Percentiles rank a stretch among this genome's conserved stretches.
phyloP scores from a whole-genome alignment of 1,140 invertebrate species.

The Brachionus sp. region DNA sequence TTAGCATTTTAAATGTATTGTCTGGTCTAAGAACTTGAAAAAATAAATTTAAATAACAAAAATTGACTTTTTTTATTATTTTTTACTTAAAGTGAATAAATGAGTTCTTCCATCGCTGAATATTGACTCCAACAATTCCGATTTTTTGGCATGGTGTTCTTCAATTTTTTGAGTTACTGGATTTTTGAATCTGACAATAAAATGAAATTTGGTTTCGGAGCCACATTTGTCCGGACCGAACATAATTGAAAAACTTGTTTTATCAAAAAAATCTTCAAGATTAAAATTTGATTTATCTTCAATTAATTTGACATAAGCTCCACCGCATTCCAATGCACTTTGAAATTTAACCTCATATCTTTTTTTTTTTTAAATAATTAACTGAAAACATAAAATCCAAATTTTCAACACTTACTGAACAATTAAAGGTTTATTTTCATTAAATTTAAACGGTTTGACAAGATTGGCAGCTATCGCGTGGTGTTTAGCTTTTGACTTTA shows the following conservation, averaged over 20 bases:
- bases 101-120: constrained; percentile 94
- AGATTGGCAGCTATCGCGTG: constrained; percentile 84
- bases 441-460: constrained; percentile 77
- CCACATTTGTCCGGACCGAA: constrained; percentile 99
- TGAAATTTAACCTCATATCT: constrained; percentile 67
- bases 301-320: constrained; percentile 91
- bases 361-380: not conserved
- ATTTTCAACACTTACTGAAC: constrained; percentile 65
- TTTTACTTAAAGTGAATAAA: constrained; percentile 73
- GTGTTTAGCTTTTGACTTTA: constrained; percentile 92
- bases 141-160: constrained; percentile 73
- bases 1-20: constrained; percentile 68
- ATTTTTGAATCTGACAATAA: constrained; percentile 94
- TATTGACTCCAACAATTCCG: constrained; percentile 77
- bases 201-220: constrained; percentile 89
- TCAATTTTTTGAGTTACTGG: constrained; percentile 80
- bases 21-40: constrained; percentile 73
- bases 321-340: constrained; percentile 96
- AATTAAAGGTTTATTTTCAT: constrained; percentile 74
- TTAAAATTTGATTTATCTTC: constrained; percentile 61
- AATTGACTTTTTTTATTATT: not conserved
- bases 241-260: constrained; percentile 96
- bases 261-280: constrained; percentile 80
- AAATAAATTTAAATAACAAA: not conserved
- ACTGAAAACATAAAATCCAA: constrained; percentile 63